Conservation (phyloP, 35 echinoderm and acorn worm species). For the Ophiothrix spiculata region DNA sequence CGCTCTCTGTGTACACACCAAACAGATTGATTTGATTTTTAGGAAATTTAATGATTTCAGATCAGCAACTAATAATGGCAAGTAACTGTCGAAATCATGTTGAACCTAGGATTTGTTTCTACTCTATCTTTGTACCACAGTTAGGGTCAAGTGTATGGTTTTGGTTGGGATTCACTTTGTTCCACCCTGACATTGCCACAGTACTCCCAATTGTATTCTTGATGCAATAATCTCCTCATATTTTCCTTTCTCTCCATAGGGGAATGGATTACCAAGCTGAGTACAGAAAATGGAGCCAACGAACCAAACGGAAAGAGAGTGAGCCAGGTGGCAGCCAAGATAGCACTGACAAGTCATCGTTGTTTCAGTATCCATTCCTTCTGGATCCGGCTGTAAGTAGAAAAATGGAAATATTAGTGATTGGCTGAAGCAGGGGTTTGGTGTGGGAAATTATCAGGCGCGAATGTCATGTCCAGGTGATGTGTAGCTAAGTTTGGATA, state of each 20-base stretch:
- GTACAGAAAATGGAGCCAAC: constrained; percentile 47
- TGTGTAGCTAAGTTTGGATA: neutral
- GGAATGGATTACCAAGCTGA: constrained; percentile 63
- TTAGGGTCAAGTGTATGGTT: neutral
- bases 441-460: too few relatives aligned
- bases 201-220: neutral
- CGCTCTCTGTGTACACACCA: too few relatives aligned
- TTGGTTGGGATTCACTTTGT: neutral
- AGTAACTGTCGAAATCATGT: too few relatives aligned
- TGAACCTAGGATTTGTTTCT: too few relatives aligned
- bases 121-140: neutral
- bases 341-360: constrained; percentile 18
- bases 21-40: too few relatives aligned
- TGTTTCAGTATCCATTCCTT: constrained; percentile 80
- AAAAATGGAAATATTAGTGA: neutral
- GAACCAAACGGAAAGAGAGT: constrained; percentile 1
- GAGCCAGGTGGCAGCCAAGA: neutral
- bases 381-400: constrained; percentile 88
- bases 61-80: too few relatives aligned
- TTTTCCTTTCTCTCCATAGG: constrained; percentile 7
- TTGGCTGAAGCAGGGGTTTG: too few relatives aligned
- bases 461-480: too few relatives aligned
- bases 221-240: neutral
- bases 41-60: too few relatives aligned
- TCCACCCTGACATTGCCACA: neutral